Percentiles rank a stretch among this genome's conserved stretches.
phyloP scores from a whole-genome alignment of 2,797 vertebrate genomes.

The Helicolenus hilgendorfi region DNA sequence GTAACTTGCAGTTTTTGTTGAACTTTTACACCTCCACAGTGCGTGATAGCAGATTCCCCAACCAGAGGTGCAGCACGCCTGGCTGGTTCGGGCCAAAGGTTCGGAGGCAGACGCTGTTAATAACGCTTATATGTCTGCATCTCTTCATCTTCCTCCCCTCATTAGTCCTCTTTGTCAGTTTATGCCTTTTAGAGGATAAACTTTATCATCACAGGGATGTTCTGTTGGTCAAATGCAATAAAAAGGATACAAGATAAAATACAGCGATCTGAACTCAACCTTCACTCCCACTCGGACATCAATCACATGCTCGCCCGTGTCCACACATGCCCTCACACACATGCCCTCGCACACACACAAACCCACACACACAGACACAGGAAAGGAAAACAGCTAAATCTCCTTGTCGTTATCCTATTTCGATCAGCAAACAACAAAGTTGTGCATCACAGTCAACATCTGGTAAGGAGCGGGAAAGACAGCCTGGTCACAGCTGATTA shows the following conservation, averaged over 20 bases:
- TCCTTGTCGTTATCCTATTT: not conserved
- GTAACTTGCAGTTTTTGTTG: slow-evolving; percentile 19
- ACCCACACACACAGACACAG: not conserved
- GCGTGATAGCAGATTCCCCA: not conserved
- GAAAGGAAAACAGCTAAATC: not conserved
- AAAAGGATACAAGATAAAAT: slow-evolving; percentile 65
- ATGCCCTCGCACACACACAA: no score
- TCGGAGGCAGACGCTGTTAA: slow-evolving; percentile 52
- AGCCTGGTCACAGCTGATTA: slow-evolving; percentile 26
- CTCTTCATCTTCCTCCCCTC: slow-evolving; percentile 61
- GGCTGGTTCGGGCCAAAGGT: slow-evolving; percentile 32
- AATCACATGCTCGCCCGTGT: slow-evolving; percentile 23
- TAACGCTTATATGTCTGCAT: slow-evolving; percentile 33
- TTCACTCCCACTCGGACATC: slow-evolving; percentile 52
- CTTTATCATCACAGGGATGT: slow-evolving; percentile 63
- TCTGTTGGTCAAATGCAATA: slow-evolving; percentile 63
- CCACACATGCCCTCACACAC: not conserved
- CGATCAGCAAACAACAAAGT: not conserved
- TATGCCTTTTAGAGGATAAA: slow-evolving; percentile 62
- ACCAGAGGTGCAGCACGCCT: not conserved
- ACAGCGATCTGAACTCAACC: slow-evolving; percentile 45
- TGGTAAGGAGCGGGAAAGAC: not conserved
- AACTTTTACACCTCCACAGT: slow-evolving; percentile 34
- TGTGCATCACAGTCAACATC: not conserved
- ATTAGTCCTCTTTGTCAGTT: slow-evolving; percentile 60